A percentile compares a stretch with the other conserved stretches of the same genome.
These are phyloP conservation scores for Ischnura elegans DNA, from an alignment of 2,888 invertebrate species.

Conservation along the genomic window DNA sequence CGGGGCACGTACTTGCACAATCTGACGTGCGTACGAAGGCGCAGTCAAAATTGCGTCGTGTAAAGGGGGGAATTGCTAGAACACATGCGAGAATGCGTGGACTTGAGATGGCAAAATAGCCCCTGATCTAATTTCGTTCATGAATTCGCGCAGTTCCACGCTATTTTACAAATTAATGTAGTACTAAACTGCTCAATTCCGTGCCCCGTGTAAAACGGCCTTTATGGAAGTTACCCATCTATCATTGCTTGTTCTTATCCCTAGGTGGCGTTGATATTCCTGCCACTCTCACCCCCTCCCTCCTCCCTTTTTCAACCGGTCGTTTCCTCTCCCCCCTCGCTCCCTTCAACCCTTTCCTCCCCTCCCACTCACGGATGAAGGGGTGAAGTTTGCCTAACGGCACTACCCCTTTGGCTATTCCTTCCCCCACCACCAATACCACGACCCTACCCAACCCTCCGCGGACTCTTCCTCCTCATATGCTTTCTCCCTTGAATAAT, in stretches of 20 bases:
- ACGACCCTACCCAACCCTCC: conserved; percentile 42
- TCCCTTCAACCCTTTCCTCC: no score
- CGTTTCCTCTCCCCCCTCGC: not conserved
- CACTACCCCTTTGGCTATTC: not conserved
- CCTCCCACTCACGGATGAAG: not conserved
- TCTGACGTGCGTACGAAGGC: no score
- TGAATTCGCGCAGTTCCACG: no score
- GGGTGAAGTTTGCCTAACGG: conserved; percentile 62
- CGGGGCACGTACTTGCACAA: no score
- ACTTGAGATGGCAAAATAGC: no score
- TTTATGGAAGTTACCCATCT: not conserved
- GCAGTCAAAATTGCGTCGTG: no score
- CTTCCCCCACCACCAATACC: not conserved
- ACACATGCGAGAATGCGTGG: no score
- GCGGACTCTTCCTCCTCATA: conserved; percentile 6
- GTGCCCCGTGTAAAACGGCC: no score
- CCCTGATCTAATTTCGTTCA: no score
- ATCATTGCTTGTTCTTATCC: not conserved
- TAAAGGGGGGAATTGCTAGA: no score
- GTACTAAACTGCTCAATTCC: no score
- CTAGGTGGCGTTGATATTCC: not conserved
- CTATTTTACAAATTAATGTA: no score
- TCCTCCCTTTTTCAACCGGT: not conserved
- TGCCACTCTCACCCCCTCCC: not conserved
- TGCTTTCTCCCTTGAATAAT: conserved; percentile 22